Base-by-base conservation (phyloP, 2,113 vertebrate species). In the Myotis lucifugus region DNA sequence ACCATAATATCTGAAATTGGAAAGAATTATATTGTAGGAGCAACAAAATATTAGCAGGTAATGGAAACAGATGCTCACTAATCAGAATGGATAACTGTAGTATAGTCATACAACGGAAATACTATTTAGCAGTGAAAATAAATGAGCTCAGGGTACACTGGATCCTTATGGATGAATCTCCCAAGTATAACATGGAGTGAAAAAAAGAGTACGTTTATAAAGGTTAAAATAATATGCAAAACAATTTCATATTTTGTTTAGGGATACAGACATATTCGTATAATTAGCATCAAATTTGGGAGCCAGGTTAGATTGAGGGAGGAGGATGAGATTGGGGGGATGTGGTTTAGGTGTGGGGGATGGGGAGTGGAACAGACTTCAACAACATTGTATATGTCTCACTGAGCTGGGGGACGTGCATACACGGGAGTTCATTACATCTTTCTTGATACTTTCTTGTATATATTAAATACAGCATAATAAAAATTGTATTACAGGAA, bases 1-100 rank as follows among this genome's bases (percentile, higher is more conserved):
- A 86, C 97, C 97, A 37, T 95, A 82, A 90, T 98, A 98, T 97
- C 98, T 99, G 89, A 34, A 97, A 97, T 88, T 3, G 32, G 59
- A 94, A 94, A 97, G 21, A 95, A 61, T 23, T 69, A 56, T 67
- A 50, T 84, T 86, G 17, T n/a, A 93, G 48, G 61, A 93, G 50
- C 54, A 95, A 88, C 32, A 85, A 10, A 78, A 25, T 50, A 37
- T 67, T 54, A 91, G 54, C 85, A 61, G 69, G 48, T 69, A 82
- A 61, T 42, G n/a, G 15, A 86, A 77, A 82, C 29, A 59, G 85
- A 87, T 77, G 52, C 15, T 83, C 34, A 54, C 23, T 52, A 78
- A 0, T 40, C 27, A 73, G 34, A 90, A 73, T 73, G 77, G 85
- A 67, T 89, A 48, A 79, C 17, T 29, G 19, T 66, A 76, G 32